These are phyloP conservation scores for Elanoides forficatus DNA, from an alignment of 2,113 vertebrate species.

Conservation along the genomic window DNA sequence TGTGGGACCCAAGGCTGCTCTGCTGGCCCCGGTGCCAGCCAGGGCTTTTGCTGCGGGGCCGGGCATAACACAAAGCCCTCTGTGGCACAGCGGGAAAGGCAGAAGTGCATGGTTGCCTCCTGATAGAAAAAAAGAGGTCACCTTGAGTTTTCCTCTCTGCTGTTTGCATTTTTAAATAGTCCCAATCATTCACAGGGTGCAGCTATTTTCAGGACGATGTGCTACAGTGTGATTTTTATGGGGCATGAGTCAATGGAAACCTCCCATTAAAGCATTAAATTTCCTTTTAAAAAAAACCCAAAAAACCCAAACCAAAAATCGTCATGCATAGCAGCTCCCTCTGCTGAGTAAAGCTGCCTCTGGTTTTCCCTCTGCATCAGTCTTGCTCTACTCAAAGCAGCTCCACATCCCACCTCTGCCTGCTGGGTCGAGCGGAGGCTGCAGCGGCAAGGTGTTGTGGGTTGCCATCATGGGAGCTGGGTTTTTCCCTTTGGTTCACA, in stretches of 20 bases:
- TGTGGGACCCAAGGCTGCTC: background rate
- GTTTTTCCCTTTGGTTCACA: accelerated
- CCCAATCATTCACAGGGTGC: background rate
- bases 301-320: background rate
- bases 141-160: background rate
- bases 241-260: background rate
- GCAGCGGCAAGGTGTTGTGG: accelerated
- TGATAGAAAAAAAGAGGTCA: background rate
- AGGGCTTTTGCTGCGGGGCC: background rate
- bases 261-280: background rate
- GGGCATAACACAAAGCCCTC: background rate
- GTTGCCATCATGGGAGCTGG: background rate
- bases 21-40: background rate
- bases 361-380: background rate
- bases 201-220: background rate
- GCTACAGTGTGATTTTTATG: background rate
- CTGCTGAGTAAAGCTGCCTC: background rate
- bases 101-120: background rate
- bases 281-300: background rate
- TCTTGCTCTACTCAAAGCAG: background rate
- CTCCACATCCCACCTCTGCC: background rate
- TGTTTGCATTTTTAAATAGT: background rate
- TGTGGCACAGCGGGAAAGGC: background rate
- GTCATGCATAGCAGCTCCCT: background rate
- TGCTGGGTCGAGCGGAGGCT: accelerated